Evolutionary conservation across 2,888 invertebrate genomes (phyloP), one percentile per base, ranked within the genome.

Genomic region (Falcaria lacertinaria): DNA sequence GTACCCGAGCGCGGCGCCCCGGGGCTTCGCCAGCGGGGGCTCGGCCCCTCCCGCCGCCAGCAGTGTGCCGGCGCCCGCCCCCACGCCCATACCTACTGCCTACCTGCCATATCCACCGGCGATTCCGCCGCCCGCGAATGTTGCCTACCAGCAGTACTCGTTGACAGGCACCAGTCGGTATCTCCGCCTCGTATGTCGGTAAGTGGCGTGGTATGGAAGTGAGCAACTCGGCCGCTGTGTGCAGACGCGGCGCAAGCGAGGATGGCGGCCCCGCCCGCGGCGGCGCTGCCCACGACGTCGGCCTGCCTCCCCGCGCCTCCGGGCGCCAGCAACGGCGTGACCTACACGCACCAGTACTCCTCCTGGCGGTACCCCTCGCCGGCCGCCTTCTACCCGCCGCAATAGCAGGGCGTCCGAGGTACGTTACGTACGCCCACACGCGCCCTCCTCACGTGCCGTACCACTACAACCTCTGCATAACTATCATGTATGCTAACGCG

Each of bases 101-200:
- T 66, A 55, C 33, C 15, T 55, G 22, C 45, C 48, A 2, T 64
- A 47, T 37, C 61, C 61, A 22, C 48, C 57, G 2, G 45, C 48
- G 11, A 44, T 54, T 3, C 60, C 57, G 11, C 67, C 64, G n/a
- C 67, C 58, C n/a, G 34, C 45, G 15, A 43, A 17, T 33, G 44
- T 60, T 5, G 50, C 50, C 4, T 60, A 53, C 38, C 58, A 54
- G 40, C 3, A 7, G 11, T 28, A 11, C 28, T 11, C 7, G 8
- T 11, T 11, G 3, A 28, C 6, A 1, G 3, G 11, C 28, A 28
- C 7, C 28, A 28, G 28, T 28, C 11, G 7, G 28, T 28, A 28
- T 28, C 11, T 11, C 11, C 11, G 7, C 1, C 8, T 11, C 3
- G 3, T 28, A 11, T n/a, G n/a, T n/a, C n/a, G n/a, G n/a, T n/a